Evolutionary conservation across 2,888 invertebrate genomes (phyloP), one percentile per base, ranked within the genome.

Genomic region (Pterobdella sp.): DNA sequence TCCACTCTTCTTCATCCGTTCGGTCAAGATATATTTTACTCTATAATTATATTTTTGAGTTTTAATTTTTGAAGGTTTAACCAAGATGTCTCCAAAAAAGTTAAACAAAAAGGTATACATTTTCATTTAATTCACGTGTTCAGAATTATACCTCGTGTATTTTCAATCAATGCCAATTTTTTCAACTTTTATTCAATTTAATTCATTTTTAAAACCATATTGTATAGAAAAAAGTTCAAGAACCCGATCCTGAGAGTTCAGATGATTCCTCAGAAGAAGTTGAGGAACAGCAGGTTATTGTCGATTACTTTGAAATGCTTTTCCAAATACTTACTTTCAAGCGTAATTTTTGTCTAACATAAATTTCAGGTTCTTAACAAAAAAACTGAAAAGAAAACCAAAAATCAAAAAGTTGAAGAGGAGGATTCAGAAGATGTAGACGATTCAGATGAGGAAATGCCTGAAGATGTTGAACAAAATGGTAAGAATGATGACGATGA

Each of bases 211-310:
- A 14, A 14, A 42, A 42, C 22, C 10, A 42, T 14, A 42, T 42
- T 7, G n/a, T n/a, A n/a, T 26, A 56, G 60, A 56, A 56, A 26
- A 56, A 56, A n/a, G 60, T 56, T 26, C 60, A 56, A 56, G 49
- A 42, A 42, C 49, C 49, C 22, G 60, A 56, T 22, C 60, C 60
- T 26, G 60, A 56, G 60, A 56, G 60, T n/a, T 68, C 68, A 68
- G 36, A 35, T 18, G 42, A 37, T 7, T 35, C 36, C 3, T 68
- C 68, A 3, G 37, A 68, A 37, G 68, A 68, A 4, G 66, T 34
- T 34, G 31, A 52, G 26, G 32, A 22, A 37, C 34, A 68, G 37
- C 26, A 37, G 36, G 35, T 42, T 7, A 42, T 7, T 42, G 37
- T 2, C 32, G 49, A 18, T 32, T 32, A 31, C 2, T n/a, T 7